These are phyloP conservation scores for Setipinna tenuifilis DNA, from an alignment of 2,797 vertebrate species.

Conservation along the genomic window DNA sequence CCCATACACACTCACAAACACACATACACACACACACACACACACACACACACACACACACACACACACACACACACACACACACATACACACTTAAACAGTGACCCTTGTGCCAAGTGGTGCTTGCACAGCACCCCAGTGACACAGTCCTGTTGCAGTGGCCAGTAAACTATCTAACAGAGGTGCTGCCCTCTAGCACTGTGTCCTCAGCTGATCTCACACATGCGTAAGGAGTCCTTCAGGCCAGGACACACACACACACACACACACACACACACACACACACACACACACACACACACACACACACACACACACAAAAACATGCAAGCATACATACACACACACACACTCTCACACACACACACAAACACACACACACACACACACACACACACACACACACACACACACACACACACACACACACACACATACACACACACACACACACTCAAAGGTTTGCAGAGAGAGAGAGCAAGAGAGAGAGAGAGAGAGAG, in stretches of 20 bases:
- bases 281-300: no score
- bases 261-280: neutral
- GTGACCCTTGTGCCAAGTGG: neutral
- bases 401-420: no score
- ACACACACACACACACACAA: no score
- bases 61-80: neutral
- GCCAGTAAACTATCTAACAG: neutral
- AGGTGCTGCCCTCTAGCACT: neutral
- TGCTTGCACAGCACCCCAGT: neutral
- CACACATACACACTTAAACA: neutral
- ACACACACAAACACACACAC: neutral
- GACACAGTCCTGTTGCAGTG: neutral
- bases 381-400: no score
- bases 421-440: no score
- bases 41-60: neutral
- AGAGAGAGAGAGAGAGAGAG: neutral
- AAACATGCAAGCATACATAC: no score
- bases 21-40: no score
- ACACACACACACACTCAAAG: no score
- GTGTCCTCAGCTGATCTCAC: constrained; percentile 12
- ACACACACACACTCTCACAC: neutral
- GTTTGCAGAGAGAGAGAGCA: neutral
- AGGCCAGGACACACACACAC: neutral
- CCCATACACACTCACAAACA: no score
- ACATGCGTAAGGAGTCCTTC: neutral